Evolutionary conservation across 1,140 invertebrate genomes (phyloP).

Genomic region (Solenopsis invicta): DNA sequence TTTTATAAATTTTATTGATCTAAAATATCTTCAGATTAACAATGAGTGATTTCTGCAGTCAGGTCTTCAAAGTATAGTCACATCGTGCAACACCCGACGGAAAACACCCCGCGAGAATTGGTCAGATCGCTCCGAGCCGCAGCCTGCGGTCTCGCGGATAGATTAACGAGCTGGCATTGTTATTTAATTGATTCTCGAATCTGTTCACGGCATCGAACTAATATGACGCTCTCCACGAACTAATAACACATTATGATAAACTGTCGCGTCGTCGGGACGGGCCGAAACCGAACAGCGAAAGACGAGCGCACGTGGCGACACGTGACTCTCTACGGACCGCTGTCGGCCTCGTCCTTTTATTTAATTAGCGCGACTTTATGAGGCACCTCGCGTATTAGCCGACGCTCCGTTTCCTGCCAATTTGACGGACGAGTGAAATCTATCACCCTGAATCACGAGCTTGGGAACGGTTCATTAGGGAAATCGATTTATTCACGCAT

Average conservation of each 20-base stretch:
- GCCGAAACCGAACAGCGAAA: conserved; percentile 31
- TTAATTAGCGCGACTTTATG: conserved; percentile 84
- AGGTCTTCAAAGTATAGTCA: not conserved
- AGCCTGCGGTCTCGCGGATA: conserved; percentile 70
- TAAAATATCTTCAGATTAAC: not conserved
- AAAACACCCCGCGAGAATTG: conserved; percentile 42
- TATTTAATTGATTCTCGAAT: conserved; percentile 80
- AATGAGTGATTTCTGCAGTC: not conserved
- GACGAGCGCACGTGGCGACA: conserved; percentile 77
- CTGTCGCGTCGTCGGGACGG: conserved; percentile 20
- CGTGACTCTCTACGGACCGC: conserved; percentile 67
- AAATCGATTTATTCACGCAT: conserved; percentile 31
- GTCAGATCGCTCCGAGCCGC: conserved; percentile 65
- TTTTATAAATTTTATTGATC: not conserved
- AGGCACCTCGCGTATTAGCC: conserved; percentile 61
- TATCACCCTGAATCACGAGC: conserved; percentile 48
- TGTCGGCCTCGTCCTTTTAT: conserved; percentile 82
- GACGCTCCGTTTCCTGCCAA: conserved; percentile 72
- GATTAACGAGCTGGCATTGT: conserved; percentile 80
- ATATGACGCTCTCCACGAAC: conserved; percentile 69
- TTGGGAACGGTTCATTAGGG: conserved; percentile 20
- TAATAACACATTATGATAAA: conserved; percentile 80
- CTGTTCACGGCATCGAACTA: conserved; percentile 58
- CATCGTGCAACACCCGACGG: conserved; percentile 5
- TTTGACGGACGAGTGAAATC: conserved; percentile 64